Evolutionary conservation across 1,140 invertebrate species (phyloP).

Genomic region (Cyclina sinensis): DNA sequence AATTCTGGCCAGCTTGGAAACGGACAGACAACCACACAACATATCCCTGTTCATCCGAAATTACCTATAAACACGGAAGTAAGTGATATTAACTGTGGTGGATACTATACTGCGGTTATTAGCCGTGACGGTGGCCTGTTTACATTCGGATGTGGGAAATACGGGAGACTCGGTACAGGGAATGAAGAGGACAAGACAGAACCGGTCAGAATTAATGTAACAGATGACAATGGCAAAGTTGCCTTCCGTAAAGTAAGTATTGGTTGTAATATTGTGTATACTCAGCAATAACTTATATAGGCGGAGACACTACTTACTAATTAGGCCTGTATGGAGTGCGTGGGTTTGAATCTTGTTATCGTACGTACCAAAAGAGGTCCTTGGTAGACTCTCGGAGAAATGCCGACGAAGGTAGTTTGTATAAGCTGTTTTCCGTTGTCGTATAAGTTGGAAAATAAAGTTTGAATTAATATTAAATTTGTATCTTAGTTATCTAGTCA

Average conservation of each 20-base stretch:
- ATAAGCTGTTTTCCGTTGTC: too few relatives aligned
- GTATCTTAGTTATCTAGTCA: too few relatives aligned
- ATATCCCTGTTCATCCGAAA: constrained; percentile 44
- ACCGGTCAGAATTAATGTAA: neutral
- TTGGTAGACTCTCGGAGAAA: too few relatives aligned
- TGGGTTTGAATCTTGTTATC: too few relatives aligned
- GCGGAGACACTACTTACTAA: too few relatives aligned
- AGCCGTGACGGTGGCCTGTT: constrained; percentile 57
- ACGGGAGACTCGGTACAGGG: constrained; percentile 73
- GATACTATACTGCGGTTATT: constrained; percentile 68
- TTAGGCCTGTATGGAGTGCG: too few relatives aligned
- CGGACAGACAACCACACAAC: constrained; percentile 51
- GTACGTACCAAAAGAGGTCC: too few relatives aligned
- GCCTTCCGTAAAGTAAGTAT: constrained; percentile 1
- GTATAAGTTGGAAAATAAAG: too few relatives aligned
- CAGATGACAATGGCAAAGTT: neutral
- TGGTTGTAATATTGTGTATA: too few relatives aligned
- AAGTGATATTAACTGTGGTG: constrained; percentile 59
- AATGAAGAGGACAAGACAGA: constrained; percentile 38
- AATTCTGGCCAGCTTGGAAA: constrained; percentile 75
- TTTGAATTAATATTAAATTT: too few relatives aligned
- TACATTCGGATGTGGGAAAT: constrained; percentile 74
- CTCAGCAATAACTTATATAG: too few relatives aligned
- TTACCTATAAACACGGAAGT: neutral
- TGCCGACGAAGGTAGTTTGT: too few relatives aligned